Evolutionary conservation across 2,113 vertebrate genomes (phyloP).

Genomic region (Tragelaphus scriptus): DNA sequence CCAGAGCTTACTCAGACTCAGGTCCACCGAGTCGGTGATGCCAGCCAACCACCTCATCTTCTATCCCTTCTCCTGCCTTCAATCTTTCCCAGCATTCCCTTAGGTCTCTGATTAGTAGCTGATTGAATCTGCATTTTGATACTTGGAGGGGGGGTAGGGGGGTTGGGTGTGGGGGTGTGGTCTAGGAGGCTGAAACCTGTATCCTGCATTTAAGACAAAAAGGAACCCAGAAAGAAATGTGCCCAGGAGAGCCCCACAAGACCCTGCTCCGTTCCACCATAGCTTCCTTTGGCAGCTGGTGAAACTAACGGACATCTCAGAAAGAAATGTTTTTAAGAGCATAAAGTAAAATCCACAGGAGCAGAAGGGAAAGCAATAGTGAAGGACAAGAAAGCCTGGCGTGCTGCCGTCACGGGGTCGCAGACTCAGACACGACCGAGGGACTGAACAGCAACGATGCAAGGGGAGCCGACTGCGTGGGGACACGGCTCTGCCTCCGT

Average conservation of each 20-base stretch:
- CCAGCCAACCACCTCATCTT: not conserved
- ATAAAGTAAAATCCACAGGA: not conserved
- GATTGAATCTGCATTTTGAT: not conserved
- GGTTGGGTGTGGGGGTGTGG: rapidly evolving
- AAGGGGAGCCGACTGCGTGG: rapidly evolving
- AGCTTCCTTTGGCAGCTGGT: not conserved
- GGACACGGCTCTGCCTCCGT: too few relatives aligned
- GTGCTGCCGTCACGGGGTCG: not conserved
- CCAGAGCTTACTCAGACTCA: not conserved
- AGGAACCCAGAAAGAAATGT: not conserved
- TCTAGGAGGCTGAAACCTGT: not conserved
- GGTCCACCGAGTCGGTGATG: not conserved
- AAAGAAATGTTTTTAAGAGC: not conserved
- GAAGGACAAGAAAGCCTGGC: not conserved
- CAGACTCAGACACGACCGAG: not conserved
- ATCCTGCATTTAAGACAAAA: not conserved
- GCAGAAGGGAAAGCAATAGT: not conserved
- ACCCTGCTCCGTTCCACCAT: not conserved
- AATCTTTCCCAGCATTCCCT: not conserved
- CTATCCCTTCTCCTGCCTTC: not conserved
- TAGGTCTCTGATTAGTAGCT: not conserved
- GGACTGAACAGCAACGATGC: rapidly evolving
- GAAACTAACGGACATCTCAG: not conserved
- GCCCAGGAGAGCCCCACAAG: not conserved
- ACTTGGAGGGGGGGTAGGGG: too few relatives aligned